Conservation (phyloP, 92 coral and sea anemone species). For the Phymanthus crucifer region DNA sequence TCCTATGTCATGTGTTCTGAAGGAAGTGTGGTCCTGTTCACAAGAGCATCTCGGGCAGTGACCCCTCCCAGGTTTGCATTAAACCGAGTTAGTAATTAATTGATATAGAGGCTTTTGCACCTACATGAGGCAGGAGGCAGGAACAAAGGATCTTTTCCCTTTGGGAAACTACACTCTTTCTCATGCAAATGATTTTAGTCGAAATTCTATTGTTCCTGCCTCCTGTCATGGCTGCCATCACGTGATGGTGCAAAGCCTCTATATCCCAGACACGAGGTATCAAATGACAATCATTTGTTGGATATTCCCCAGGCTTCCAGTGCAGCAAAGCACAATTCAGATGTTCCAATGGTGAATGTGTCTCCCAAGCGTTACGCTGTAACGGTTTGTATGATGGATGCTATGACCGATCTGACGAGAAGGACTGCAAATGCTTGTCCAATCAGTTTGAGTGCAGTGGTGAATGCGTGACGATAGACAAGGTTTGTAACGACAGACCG, state of each 20-base stretch:
- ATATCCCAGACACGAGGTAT: no score
- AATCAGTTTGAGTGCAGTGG: slow-evolving; percentile 56
- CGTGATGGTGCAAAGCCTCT: no score
- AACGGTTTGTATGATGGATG: slow-evolving; percentile 52
- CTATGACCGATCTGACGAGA: slow-evolving; percentile 63
- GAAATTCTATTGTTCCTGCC: no score
- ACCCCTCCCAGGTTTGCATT: not conserved
- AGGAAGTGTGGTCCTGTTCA: slow-evolving; percentile 75
- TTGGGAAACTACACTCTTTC: no score
- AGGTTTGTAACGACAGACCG: slow-evolving; percentile 45
- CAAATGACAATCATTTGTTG: no score
- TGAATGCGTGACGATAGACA: slow-evolving; percentile 39
- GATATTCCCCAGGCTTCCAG: slow-evolving; percentile 28
- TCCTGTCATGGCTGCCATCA: no score
- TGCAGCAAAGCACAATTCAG: slow-evolving; percentile 50
- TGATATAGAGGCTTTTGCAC: no score
- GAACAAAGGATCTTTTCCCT: no score
- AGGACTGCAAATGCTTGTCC: slow-evolving; percentile 47
- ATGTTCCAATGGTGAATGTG: slow-evolving; percentile 64
- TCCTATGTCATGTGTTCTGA: slow-evolving; percentile 73
- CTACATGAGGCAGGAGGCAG: no score
- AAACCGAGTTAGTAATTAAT: no score
- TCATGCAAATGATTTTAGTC: no score
- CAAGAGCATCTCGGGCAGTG: slow-evolving; percentile 53
- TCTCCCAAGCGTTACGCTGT: slow-evolving; percentile 47